A percentile compares a stretch with the other conserved stretches of the same genome.
phyloP scores from a whole-genome alignment of 1,140 invertebrate genomes.

The Papilio polyxenes region DNA sequence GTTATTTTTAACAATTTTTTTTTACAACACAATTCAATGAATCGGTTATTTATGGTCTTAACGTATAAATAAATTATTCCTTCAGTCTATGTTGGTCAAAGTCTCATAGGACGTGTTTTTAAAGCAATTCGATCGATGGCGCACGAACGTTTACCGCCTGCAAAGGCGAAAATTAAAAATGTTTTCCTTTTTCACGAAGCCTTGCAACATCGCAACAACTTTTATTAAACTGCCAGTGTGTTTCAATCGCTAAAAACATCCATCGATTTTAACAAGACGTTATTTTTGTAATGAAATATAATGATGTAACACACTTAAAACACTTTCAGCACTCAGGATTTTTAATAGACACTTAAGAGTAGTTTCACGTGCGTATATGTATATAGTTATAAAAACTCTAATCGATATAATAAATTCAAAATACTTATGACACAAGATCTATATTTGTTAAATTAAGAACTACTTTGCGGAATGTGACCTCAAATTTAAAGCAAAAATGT shows the following conservation, averaged over 20 bases:
- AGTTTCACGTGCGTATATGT: too few species aligned
- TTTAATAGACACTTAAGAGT: too few species aligned
- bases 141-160: not conserved
- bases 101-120: not conserved
- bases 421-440: too few species aligned
- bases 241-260: not conserved
- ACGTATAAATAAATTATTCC: not conserved
- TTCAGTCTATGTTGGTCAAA: not conserved
- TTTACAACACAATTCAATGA: not conserved
- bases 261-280: not conserved
- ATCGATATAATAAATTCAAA: too few species aligned
- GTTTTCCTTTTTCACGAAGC: not conserved
- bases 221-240: slow-evolving; percentile 1
- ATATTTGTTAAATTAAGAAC: too few species aligned
- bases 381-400: too few species aligned
- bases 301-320: not conserved
- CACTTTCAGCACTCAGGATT: not conserved
- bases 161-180: not conserved
- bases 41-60: not conserved
- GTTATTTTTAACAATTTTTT: too few species aligned
- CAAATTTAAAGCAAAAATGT: not conserved
- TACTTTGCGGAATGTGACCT: not conserved
- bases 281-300: not conserved
- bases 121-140: not conserved
- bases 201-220: not conserved